phyloP scores from a whole-genome alignment of 2,888 invertebrate species.

The Drosophila parthenogenetica region DNA sequence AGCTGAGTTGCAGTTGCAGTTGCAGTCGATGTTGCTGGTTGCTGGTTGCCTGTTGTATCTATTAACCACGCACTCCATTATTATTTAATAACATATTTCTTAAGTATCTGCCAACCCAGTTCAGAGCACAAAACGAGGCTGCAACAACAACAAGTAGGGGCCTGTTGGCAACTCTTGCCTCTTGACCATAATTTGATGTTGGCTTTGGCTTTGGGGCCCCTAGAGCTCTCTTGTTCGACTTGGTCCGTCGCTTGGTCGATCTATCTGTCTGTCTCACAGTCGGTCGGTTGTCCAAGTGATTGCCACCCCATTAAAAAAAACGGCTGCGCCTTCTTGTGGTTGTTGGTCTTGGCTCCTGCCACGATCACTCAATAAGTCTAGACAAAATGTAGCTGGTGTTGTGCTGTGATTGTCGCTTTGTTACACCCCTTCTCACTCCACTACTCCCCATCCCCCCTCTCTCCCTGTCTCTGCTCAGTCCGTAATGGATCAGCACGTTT shows the following conservation, averaged over 20 bases:
- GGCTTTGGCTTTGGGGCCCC: constrained; percentile 37
- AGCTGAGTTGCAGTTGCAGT: constrained; percentile 29
- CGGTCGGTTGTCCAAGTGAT: constrained; percentile 81
- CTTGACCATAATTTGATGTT: constrained; percentile 81
- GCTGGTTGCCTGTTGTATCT: constrained; percentile 71
- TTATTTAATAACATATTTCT: constrained; percentile 84
- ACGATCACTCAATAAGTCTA: constrained; percentile 82
- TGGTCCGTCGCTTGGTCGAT: constrained; percentile 2
- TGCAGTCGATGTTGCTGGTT: constrained; percentile 25
- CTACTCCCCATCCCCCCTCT: not conserved
- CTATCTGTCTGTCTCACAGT: constrained; percentile 27
- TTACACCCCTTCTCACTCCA: constrained; percentile 29
- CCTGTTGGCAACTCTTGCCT: constrained; percentile 60
- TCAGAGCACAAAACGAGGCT: constrained; percentile 80
- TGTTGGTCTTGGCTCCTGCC: constrained; percentile 71
- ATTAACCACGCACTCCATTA: constrained; percentile 83
- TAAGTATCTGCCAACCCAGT: constrained; percentile 83
- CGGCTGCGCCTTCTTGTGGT: constrained; percentile 64
- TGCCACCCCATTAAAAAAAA: constrained; percentile 84
- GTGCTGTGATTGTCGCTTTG: constrained; percentile 75
- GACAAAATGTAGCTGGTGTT: constrained; percentile 76
- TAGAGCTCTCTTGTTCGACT: constrained; percentile 34
- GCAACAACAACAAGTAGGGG: constrained; percentile 19
- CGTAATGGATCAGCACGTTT: constrained; percentile 81
- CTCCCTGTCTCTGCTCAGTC: not conserved